Evolutionary conservation across 2,888 invertebrate genomes (phyloP), one percentile per base, ranked within the genome.

Genomic region (Caenorhabditis angaria): DNA sequence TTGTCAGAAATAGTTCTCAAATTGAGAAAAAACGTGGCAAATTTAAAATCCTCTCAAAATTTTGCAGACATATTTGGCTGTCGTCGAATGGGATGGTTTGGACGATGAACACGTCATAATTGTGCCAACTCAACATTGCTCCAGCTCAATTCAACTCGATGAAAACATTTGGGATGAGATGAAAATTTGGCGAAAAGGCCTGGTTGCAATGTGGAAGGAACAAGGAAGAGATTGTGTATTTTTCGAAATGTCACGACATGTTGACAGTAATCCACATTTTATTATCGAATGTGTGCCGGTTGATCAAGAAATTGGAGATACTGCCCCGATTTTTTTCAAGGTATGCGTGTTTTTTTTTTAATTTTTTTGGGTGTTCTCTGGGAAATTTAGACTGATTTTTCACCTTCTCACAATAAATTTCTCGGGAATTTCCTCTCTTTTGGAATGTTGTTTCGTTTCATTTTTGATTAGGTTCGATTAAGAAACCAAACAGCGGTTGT

Each of bases 271-370:
- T 60, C 75, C 73, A 0, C 97, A 99, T 88, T 92, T 95, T 91
- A 90, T 90, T 50, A 90, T 97, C 59, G 93, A 97, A 85, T 96
- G 96, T 90, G 91, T 97, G 12, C 95, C 97, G 0, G 83, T 95
- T 70, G 92, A 93, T 3, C 91, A 91, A 82, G 93, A 94, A 88
- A 91, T 92, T 22, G 94, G 94, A 0, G 94, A 95, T 83, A 90
- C 93, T 89, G 94, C 94, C 3, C 94, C 96, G 0, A 95, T 97
- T 85, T 97, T 95, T 89, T 97, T 97, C 88, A 96, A 96, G 89
- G 91, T 91, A 28, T 18, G 48, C 2, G 8, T 6, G 41, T 32
- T 48, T 48, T 48, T 48, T 48, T 35, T 35, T 35, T 35, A 35
- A 35, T n/a, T 35, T 35, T 6, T 6, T 6, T 6, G 14, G 35